Percentiles rank a stretch among this genome's conserved stretches.
Evolutionary conservation across 2,113 vertebrate genomes (phyloP).

Genomic region (Candoia aspera): DNA sequence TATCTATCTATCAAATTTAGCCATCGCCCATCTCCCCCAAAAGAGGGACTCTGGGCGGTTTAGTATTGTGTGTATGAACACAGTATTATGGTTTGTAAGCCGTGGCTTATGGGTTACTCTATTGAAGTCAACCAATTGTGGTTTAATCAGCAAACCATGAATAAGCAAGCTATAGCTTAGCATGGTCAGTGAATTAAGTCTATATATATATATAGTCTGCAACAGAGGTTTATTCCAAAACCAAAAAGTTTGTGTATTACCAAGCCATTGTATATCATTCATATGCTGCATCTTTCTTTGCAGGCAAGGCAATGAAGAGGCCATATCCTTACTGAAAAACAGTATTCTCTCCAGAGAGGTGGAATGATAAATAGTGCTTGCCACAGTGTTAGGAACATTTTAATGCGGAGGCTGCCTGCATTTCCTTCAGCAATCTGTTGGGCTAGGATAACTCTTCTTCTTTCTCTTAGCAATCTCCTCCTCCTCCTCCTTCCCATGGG

Average conservation of each 20-base stretch:
- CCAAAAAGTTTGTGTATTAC: not conserved
- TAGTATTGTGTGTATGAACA: not conserved
- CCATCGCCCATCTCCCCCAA: too few relatives aligned
- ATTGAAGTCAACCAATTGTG: not conserved
- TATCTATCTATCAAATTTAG: too few relatives aligned
- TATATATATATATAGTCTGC: not conserved
- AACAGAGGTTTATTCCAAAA: not conserved
- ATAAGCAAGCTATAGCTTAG: not conserved
- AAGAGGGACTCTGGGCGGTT: too few relatives aligned
- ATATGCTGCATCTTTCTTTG: not conserved
- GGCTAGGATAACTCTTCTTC: too few relatives aligned
- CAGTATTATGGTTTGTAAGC: not conserved
- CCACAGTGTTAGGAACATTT: too few relatives aligned
- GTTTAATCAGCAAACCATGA: not conserved
- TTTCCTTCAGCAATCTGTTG: too few relatives aligned
- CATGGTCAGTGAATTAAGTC: not conserved
- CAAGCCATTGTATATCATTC: not conserved
- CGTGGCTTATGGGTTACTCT: not conserved
- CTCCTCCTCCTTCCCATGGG: too few relatives aligned
- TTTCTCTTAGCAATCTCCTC: too few relatives aligned
- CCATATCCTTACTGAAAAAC: not conserved
- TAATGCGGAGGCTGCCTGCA: too few relatives aligned
- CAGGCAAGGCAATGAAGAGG: not conserved
- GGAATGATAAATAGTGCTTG: not conserved
- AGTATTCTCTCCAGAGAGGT: not conserved